Conservation (phyloP, 2,113 vertebrate genomes). For the Redunca redunca region DNA sequence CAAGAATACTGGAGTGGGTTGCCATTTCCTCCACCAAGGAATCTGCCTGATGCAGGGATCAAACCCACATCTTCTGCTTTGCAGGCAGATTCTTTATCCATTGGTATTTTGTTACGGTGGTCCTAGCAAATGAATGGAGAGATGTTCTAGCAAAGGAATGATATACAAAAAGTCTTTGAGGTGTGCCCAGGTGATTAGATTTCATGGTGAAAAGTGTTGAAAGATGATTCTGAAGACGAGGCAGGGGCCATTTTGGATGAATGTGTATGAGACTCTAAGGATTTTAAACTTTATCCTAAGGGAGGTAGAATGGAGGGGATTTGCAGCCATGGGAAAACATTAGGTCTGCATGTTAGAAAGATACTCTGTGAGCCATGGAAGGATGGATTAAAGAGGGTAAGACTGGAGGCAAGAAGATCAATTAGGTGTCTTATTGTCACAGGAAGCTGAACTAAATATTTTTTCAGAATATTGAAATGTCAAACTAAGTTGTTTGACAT, state of each 20-base stretch:
- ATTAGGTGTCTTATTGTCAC: not conserved
- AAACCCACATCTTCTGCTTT: not conserved
- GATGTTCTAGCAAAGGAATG: not conserved
- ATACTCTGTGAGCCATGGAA: not conserved
- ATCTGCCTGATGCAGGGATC: not conserved
- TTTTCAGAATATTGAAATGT: not conserved
- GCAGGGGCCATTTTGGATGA: not conserved
- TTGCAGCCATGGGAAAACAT: not conserved
- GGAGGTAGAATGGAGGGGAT: not conserved
- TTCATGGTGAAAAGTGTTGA: not conserved
- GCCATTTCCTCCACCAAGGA: not conserved
- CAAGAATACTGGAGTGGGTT: not conserved
- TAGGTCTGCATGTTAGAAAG: not conserved
- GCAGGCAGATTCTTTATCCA: not conserved
- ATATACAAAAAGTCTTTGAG: not conserved
- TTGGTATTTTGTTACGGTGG: not conserved
- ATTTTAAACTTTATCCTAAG: not conserved
- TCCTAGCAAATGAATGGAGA: not conserved
- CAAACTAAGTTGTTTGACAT: not conserved
- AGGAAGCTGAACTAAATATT: conserved; percentile 1
- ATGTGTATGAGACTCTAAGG: not conserved
- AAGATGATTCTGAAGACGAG: not conserved
- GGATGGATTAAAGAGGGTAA: not conserved
- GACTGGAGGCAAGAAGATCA: not conserved
- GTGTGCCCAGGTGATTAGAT: not conserved